Conservation (phyloP, 2,888 invertebrate genomes). For the Drosophila villosipedis region DNA sequence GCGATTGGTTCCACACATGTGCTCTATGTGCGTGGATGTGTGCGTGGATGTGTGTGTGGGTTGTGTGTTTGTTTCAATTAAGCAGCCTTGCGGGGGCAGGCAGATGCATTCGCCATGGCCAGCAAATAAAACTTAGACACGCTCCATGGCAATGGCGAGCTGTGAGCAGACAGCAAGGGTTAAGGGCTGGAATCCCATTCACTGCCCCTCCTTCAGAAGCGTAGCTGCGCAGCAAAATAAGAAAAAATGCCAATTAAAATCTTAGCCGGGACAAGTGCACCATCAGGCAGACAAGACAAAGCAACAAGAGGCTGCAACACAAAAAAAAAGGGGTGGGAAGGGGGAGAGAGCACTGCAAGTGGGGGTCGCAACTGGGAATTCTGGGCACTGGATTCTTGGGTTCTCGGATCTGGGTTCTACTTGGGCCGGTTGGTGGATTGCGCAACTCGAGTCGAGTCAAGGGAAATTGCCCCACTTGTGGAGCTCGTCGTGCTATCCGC, state of each 20-base stretch:
- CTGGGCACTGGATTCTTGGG: neutral
- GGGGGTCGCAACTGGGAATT: conserved; percentile 6
- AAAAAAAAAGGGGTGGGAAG: neutral
- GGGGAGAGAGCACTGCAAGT: neutral
- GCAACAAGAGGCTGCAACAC: conserved; percentile 6
- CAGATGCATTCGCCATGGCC: conserved; percentile 68
- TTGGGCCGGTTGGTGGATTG: conserved; percentile 33
- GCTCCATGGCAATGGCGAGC: conserved; percentile 39
- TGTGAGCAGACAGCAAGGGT: conserved; percentile 37
- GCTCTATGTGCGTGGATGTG: conserved; percentile 10
- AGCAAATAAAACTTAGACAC: conserved; percentile 81
- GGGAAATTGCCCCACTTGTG: conserved; percentile 76
- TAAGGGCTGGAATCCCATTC: conserved; percentile 32
- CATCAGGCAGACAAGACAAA: conserved; percentile 52
- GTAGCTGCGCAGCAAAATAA: conserved; percentile 15
- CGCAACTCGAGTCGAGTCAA: conserved; percentile 42
- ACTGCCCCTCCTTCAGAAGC: neutral
- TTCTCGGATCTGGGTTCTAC: conserved; percentile 5
- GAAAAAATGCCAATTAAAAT: conserved; percentile 83
- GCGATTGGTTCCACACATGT: conserved; percentile 74
- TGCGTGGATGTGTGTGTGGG: conserved; percentile 14
- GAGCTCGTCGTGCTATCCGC: conserved; percentile 69
- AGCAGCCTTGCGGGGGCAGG: conserved; percentile 25
- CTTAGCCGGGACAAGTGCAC: conserved; percentile 79
- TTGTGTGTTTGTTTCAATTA: conserved; percentile 68